A percentile compares a stretch with the other conserved stretches of the same genome.
These are phyloP conservation scores for Tinamus major DNA, from an alignment of 2,797 vertebrate species.

Conservation along the genomic window DNA sequence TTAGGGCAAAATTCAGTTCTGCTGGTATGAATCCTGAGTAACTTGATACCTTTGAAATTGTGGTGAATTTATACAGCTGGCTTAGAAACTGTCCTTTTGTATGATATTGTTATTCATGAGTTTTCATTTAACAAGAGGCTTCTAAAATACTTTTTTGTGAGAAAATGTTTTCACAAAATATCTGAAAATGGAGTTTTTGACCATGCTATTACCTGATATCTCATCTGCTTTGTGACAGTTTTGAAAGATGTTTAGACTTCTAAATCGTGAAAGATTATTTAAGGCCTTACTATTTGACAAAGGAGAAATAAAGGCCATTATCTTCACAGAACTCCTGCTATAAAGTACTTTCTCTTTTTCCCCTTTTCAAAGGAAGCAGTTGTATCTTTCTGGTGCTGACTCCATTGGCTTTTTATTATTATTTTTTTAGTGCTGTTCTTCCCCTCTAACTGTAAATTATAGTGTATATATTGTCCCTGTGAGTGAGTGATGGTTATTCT, in stretches of 20 bases:
- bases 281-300: conserved; percentile 15
- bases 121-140: neutral
- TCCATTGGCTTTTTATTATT: neutral
- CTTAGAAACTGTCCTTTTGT: neutral
- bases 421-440: neutral
- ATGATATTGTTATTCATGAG: neutral
- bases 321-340: neutral
- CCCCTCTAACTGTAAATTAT: neutral
- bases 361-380: conserved; percentile 14
- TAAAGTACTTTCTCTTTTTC: neutral
- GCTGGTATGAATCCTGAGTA: neutral
- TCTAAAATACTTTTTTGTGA: neutral
- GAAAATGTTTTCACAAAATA: neutral
- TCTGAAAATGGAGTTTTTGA: neutral
- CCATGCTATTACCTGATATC: neutral
- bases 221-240: neutral
- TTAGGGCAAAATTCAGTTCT: neutral
- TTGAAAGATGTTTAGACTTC: neutral
- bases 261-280: neutral
- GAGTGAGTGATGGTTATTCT: neutral
- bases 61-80: neutral
- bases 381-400: conserved; percentile 9
- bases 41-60: neutral
- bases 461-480: neutral
- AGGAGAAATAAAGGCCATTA: neutral